Conservation (phyloP, 1,140 invertebrate species). For the Apis cerana region DNA sequence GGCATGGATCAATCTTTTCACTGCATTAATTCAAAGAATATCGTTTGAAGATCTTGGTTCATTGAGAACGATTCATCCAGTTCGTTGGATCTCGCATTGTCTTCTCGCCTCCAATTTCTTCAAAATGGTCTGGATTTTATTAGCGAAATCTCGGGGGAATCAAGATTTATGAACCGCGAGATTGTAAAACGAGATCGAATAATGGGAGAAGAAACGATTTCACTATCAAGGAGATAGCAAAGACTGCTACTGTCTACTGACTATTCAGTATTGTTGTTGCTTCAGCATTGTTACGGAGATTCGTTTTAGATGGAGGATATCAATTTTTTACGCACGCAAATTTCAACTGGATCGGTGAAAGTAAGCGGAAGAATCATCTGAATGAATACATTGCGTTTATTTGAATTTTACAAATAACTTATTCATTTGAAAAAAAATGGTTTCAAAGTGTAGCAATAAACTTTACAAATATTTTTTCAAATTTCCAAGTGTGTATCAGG, state of each 20-base stretch:
- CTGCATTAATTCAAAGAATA: too few relatives aligned
- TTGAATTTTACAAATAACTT: not conserved
- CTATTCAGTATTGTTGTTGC: not conserved
- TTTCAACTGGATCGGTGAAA: conserved; percentile 28
- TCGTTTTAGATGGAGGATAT: not conserved
- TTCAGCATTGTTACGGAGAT: conserved; percentile 27
- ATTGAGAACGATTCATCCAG: not conserved
- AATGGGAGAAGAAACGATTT: conserved; percentile 18
- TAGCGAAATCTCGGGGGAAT: not conserved
- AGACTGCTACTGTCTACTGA: not conserved
- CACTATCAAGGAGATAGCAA: conserved; percentile 7
- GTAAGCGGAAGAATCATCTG: not conserved
- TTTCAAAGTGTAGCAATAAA: too few relatives aligned
- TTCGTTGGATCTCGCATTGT: not conserved
- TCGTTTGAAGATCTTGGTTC: not conserved
- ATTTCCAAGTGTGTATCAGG: too few relatives aligned
- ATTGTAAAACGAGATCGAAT: not conserved
- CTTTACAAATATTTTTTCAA: too few relatives aligned
- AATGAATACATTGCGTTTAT: not conserved
- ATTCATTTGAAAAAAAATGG: too few relatives aligned
- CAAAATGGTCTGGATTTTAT: not conserved
- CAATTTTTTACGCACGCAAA: conserved; percentile 9
- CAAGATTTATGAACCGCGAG: not conserved
- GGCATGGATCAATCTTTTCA: too few relatives aligned
- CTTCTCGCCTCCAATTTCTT: not conserved